Conservation (phyloP, 2,888 invertebrate species). For the Temnothorax ravouxi region DNA sequence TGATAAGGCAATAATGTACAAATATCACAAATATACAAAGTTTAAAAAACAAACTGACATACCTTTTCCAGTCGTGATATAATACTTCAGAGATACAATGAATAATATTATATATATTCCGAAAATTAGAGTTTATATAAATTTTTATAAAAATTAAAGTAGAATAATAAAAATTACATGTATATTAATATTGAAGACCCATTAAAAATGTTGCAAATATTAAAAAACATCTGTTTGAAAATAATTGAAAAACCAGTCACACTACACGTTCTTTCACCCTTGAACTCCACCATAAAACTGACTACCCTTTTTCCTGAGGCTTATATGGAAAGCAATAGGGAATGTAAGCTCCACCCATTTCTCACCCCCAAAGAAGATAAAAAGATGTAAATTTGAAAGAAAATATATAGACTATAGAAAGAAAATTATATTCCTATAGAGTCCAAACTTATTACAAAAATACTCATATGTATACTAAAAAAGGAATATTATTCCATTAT, state of each 20-base stretch:
- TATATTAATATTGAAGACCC: not conserved
- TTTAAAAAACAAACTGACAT: conserved; percentile 25
- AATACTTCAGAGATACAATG: not conserved
- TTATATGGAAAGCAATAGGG: conserved; percentile 81
- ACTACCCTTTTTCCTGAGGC: conserved; percentile 74
- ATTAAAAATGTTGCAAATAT: not conserved
- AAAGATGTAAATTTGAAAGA: conserved; percentile 42
- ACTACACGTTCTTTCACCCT: conserved; percentile 57
- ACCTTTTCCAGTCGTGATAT: conserved; percentile 5
- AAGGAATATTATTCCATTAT: not conserved
- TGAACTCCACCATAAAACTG: conserved; percentile 73
- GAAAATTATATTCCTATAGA: not conserved
- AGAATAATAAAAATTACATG: conserved; percentile 11
- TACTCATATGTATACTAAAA: not conserved
- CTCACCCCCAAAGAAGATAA: conserved; percentile 21
- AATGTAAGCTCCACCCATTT: conserved; percentile 81
- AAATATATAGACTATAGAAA: not conserved
- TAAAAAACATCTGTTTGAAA: not conserved
- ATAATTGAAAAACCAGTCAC: conserved; percentile 1
- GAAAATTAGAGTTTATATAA: not conserved
- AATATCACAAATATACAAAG: not conserved
- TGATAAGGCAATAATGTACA: not conserved
- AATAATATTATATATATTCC: not conserved
- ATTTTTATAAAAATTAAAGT: not conserved
- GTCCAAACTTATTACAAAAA: conserved; percentile 6